phyloP scores from a whole-genome alignment of 1,140 invertebrate genomes.

The Brachionus paranguensis region DNA sequence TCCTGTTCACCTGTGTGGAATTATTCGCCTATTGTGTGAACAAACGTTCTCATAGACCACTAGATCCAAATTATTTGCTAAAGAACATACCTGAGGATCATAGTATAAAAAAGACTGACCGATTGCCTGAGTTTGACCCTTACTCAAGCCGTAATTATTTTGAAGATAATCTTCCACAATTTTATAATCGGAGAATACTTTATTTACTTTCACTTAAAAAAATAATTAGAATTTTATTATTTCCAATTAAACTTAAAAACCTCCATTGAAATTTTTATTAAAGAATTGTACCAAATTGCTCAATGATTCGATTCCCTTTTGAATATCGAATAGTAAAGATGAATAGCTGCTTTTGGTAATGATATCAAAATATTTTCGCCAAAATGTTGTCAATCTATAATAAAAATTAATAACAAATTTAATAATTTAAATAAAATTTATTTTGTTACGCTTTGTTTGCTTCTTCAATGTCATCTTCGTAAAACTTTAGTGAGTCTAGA shows the following conservation, averaged over 20 bases:
- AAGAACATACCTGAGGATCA: conserved; percentile 4
- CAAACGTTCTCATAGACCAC: no score
- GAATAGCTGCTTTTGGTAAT: conserved; percentile 27
- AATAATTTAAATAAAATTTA: background rate
- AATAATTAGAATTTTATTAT: background rate
- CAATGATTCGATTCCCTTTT: conserved; percentile 33
- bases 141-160: conserved; percentile 21
- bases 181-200: background rate
- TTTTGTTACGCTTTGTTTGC: conserved; percentile 5
- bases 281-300: conserved; percentile 14
- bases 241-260: background rate
- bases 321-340: conserved; percentile 7
- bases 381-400: background rate
- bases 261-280: conserved; percentile 31
- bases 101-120: conserved; percentile 4
- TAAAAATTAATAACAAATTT: background rate
- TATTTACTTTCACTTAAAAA: conserved; percentile 9
- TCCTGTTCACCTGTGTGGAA: no score
- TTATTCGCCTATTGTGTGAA: no score
- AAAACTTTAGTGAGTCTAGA: conserved; percentile 16
- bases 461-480: conserved; percentile 7
- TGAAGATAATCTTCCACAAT: background rate
- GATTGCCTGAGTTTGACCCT: background rate
- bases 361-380: conserved; percentile 11
- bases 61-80: no score